Evolutionary conservation across 2,888 invertebrate genomes (phyloP).

Genomic region (Amblyjoppa proteus): DNA sequence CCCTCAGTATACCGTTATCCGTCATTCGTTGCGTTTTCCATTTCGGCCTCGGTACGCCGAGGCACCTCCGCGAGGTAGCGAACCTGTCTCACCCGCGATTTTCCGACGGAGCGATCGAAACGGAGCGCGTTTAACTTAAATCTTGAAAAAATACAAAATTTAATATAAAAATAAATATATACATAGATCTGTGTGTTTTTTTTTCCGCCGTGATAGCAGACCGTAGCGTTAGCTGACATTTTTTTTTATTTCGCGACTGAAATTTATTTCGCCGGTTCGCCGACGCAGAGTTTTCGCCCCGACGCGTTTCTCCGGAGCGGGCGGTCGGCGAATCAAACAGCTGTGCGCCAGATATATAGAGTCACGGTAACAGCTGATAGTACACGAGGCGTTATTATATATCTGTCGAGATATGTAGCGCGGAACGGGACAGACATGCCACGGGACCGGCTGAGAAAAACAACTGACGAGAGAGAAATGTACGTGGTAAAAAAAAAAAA

Average conservation of each 20-base stretch:
- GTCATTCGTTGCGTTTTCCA: conserved; percentile 68
- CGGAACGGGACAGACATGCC: conserved; percentile 10
- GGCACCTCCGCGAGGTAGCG: neutral
- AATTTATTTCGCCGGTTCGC: neutral
- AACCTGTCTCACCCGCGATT: conserved; percentile 29
- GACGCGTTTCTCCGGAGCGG: neutral
- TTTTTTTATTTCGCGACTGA: neutral
- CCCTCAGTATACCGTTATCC: conserved; percentile 71
- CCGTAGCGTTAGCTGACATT: neutral
- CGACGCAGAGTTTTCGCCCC: neutral
- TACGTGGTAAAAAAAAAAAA: conserved; percentile 19
- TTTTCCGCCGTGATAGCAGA: neutral
- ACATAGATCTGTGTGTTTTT: neutral
- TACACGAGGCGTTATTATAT: conserved; percentile 28
- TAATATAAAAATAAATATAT: no score
- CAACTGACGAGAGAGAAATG: conserved; percentile 30
- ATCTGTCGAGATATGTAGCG: neutral
- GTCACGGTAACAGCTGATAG: conserved; percentile 41
- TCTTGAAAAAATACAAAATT: neutral
- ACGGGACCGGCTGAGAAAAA: conserved; percentile 5
- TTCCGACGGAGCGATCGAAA: neutral
- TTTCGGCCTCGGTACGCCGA: conserved; percentile 14
- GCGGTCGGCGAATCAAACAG: conserved; percentile 38
- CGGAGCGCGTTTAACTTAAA: neutral
- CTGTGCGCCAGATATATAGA: conserved; percentile 26